Percentiles rank a stretch among this genome's conserved stretches.
phyloP scores from a whole-genome alignment of 2,888 invertebrate species.

The Luffia ferchaultella region DNA sequence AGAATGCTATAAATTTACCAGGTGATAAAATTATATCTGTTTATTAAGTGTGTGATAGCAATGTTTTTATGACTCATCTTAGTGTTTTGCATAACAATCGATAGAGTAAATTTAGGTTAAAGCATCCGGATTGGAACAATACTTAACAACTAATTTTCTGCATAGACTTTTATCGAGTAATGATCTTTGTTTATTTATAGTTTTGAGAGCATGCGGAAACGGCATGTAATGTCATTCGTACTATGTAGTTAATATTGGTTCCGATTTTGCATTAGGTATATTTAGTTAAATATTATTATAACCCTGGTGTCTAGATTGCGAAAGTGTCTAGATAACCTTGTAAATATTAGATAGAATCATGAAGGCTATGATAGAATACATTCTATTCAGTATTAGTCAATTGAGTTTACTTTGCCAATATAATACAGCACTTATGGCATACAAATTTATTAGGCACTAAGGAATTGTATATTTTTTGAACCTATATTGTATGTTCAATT shows the following conservation, averaged over 20 bases:
- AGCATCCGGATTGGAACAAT: constrained; percentile 43
- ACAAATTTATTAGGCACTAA: no score
- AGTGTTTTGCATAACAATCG: constrained; percentile 65
- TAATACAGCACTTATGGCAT: background rate
- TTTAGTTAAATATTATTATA: constrained; percentile 35
- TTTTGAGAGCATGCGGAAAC: constrained; percentile 40
- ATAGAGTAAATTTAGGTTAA: constrained; percentile 64
- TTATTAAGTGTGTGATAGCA: constrained; percentile 24
- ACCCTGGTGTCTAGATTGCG: constrained; percentile 49
- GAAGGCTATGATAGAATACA: no score
- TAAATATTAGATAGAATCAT: constrained; percentile 41
- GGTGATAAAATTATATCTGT: constrained; percentile 51
- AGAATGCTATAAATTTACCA: constrained; percentile 33
- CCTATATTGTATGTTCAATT: no score
- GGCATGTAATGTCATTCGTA: constrained; percentile 54
- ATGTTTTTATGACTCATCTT: constrained; percentile 35
- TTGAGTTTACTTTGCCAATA: constrained; percentile 17
- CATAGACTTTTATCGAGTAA: background rate
- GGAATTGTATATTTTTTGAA: no score
- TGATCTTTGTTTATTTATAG: constrained; percentile 46
- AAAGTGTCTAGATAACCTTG: constrained; percentile 57
- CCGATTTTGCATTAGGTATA: constrained; percentile 35
- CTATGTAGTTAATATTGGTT: constrained; percentile 42
- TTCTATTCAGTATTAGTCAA: constrained; percentile 34
- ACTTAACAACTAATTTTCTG: constrained; percentile 16